Evolutionary conservation across 2,797 vertebrate species (phyloP).

Genomic region (Sebastes steindachneri): DNA sequence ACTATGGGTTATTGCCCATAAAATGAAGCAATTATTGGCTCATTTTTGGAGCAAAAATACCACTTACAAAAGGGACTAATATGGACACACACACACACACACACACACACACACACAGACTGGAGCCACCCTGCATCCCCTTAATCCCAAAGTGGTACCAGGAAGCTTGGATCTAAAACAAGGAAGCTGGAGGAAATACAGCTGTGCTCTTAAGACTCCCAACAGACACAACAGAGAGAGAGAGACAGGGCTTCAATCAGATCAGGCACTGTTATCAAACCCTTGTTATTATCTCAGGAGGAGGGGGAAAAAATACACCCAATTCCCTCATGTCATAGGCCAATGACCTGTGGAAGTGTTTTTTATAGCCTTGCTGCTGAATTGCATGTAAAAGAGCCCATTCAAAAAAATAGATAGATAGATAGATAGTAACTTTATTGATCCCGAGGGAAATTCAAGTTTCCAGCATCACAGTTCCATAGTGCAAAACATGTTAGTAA

Average conservation of each 20-base stretch:
- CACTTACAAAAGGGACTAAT: neutral
- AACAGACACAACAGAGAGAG: constrained; percentile 60
- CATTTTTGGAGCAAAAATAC: neutral
- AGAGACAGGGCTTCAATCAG: constrained; percentile 54
- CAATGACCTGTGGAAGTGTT: neutral
- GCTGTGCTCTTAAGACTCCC: constrained; percentile 43
- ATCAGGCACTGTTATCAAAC: constrained; percentile 53
- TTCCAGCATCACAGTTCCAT: too few relatives aligned
- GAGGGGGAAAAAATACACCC: neutral
- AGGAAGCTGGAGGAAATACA: constrained; percentile 71
- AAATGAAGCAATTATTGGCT: neutral
- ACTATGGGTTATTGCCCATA: neutral
- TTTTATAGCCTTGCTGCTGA: constrained; percentile 5
- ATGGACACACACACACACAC: neutral
- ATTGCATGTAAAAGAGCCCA: neutral
- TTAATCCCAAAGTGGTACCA: constrained; percentile 30
- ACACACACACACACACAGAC: neutral
- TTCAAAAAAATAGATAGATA: neutral
- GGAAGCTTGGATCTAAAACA: constrained; percentile 73
- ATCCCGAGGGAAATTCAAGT: too few relatives aligned
- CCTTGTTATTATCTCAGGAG: constrained; percentile 56
- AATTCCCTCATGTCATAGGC: constrained; percentile 14
- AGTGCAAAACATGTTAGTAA: too few relatives aligned
- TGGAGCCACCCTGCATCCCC: constrained; percentile 11
- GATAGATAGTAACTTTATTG: too few relatives aligned